Base-by-base conservation (phyloP, 2,888 invertebrate species). In the Caenorhabditis panamensis region DNA sequence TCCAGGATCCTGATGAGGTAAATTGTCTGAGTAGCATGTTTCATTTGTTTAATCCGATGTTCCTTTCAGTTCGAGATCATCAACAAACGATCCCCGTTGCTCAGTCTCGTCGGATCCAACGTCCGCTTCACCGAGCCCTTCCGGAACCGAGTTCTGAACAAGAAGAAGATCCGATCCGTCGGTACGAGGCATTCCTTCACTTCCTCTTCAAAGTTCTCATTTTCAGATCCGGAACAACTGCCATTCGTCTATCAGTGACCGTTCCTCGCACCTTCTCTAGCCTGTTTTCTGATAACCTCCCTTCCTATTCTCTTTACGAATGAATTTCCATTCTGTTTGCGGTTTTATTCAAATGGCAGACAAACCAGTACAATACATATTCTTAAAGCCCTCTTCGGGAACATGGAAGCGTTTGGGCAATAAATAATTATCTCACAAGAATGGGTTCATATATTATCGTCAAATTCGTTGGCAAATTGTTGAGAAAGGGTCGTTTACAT, bases 1-100 rank as follows among this genome's bases (percentile, higher is more conserved):
- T 85, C 75, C 82, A 85, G 58, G 84, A 85, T 28, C 84, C 84
- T 0, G 68, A 75, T 54, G 83, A 83, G 71, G 78, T 83, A 16
- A 47, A 37, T 54, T 11, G 20, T 18, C 1, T 18, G 8, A 6
- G 0, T 4, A 37, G 3, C 24, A 20, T 5, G 16, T 36, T 36
- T 37, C 58, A 37, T 36, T 16, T 62, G 53, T 53, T n/a, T n/a
- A n/a, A n/a, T n/a, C n/a, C 31, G 11, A 56, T n/a, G n/a, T 51
- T 63, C 49, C 9, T 79, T 79, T 20, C 69, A 80, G 80, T 80
- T 75, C 66, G 80, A 80, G 64, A 62, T 80, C 53, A 80, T 80
- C 54, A 64, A 75, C 59, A 81, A 81, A 59, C 59, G 84, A 1
- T 69, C 71, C 18, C 82, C 79, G 51, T 44, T 82, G 49, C 69